Percentiles rank a stretch among this genome's conserved stretches.
Evolutionary conservation across 1,140 invertebrate species (phyloP).

Genomic region (Drosophila lacteicornis): DNA sequence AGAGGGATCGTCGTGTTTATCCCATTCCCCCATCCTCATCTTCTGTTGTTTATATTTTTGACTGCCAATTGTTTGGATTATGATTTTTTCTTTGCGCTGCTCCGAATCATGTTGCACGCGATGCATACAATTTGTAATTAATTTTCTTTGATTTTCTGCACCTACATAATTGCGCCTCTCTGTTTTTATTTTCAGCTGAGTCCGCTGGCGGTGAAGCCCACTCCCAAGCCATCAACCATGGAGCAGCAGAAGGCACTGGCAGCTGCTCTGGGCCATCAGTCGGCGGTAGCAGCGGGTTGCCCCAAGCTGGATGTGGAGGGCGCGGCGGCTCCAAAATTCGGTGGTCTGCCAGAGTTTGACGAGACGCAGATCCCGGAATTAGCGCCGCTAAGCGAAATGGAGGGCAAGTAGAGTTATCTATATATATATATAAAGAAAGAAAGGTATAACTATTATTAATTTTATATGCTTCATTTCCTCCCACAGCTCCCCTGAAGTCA

Average conservation of each 20-base stretch:
- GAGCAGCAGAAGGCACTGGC: conserved; percentile 62
- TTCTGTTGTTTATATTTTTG: conserved; percentile 54
- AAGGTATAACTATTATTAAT: background rate
- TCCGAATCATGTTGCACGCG: conserved; percentile 54
- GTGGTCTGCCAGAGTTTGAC: conserved; percentile 66
- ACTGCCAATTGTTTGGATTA: conserved; percentile 60
- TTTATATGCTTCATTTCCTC: background rate
- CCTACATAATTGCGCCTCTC: conserved; percentile 22
- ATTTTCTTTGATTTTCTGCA: conserved; percentile 38
- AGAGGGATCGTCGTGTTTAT: background rate
- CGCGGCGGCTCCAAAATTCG: conserved; percentile 28
- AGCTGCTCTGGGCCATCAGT: conserved; percentile 33
- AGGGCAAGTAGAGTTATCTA: conserved; percentile 32
- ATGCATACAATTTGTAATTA: conserved; percentile 55
- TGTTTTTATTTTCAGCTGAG: conserved; percentile 46
- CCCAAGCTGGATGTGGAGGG: conserved; percentile 12
- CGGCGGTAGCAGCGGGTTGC: conserved; percentile 17
- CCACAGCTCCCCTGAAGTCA: conserved; percentile 37
- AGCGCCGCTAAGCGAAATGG: conserved; percentile 50
- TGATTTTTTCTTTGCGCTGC: conserved; percentile 33
- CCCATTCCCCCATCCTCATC: conserved; percentile 10
- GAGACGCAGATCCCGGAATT: conserved; percentile 64
- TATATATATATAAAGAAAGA: background rate
- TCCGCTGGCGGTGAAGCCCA: conserved; percentile 65
- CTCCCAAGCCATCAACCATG: conserved; percentile 39